A percentile compares a stretch with the other conserved stretches of the same genome.
These are phyloP conservation scores for Drosophila meridiana DNA, from an alignment of 2,888 invertebrate species.

Conservation along the genomic window DNA sequence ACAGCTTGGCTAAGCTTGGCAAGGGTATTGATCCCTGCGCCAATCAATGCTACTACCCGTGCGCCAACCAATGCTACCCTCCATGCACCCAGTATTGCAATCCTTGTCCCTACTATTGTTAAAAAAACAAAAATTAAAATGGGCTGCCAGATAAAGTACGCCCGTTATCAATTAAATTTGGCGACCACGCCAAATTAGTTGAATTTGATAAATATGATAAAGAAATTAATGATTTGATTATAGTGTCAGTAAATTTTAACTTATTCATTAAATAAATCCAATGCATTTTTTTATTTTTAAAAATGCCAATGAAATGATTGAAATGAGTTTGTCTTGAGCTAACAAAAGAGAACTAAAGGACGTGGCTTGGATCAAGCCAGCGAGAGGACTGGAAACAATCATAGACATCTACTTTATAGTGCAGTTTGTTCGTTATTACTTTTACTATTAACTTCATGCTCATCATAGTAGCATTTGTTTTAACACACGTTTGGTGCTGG, in stretches of 20 bases:
- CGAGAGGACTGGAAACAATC: neutral
- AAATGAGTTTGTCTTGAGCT: no score
- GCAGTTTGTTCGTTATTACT: neutral
- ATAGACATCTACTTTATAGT: neutral
- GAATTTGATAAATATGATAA: neutral
- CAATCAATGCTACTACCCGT: constrained; percentile 21
- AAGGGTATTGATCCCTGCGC: constrained; percentile 53
- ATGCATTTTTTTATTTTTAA: neutral
- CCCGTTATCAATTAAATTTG: neutral
- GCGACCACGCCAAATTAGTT: neutral
- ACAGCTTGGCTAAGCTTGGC: constrained; percentile 62
- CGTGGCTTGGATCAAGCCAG: neutral
- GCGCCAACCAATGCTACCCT: constrained; percentile 14
- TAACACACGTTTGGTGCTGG: neutral
- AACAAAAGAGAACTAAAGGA: neutral
- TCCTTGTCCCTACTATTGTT: constrained; percentile 15
- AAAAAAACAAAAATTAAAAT: neutral
- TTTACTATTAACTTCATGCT: neutral
- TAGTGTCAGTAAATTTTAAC: constrained; percentile 21
- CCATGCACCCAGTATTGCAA: constrained; percentile 14
- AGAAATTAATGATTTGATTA: neutral
- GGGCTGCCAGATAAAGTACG: neutral
- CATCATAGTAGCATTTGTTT: constrained; percentile 18
- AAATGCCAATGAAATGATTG: neutral
- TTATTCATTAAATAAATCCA: neutral